Evolutionary conservation across 2,113 vertebrate species (phyloP).

Genomic region (Peromyscus polionotus): DNA sequence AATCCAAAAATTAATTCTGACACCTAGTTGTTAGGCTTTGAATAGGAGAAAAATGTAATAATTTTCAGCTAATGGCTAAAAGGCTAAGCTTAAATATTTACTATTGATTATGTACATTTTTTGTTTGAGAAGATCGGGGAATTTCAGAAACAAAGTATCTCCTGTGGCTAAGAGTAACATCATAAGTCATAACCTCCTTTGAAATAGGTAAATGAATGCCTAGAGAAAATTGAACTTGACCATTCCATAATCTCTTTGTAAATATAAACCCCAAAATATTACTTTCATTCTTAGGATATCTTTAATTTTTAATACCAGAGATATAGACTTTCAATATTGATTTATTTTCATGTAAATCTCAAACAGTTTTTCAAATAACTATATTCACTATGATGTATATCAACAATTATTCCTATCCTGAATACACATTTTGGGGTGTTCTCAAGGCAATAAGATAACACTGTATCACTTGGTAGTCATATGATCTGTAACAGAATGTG

Average conservation of each 20-base stretch:
- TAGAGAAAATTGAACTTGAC: not conserved
- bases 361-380: conserved; percentile 39
- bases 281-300: not conserved
- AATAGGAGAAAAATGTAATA: conserved; percentile 1
- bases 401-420: conserved; percentile 17
- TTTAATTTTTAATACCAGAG: not conserved
- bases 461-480: conserved; percentile 9
- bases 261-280: not conserved
- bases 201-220: not conserved
- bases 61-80: not conserved
- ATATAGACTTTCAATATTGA: conserved; percentile 23
- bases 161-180: not conserved
- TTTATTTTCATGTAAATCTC: conserved; percentile 30
- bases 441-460: not conserved
- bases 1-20: not conserved
- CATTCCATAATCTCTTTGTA: conserved; percentile 25
- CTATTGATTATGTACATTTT: conserved; percentile 12
- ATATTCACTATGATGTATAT: conserved; percentile 7
- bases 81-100: not conserved
- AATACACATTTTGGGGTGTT: not conserved
- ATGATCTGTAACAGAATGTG: not conserved
- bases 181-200: not conserved
- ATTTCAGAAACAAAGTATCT: conserved; percentile 50
- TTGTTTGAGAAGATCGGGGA: conserved; percentile 7
- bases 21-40: not conserved